These are phyloP conservation scores for Aythya baeri DNA, from an alignment of 2,113 vertebrate genomes.

Conservation along the genomic window DNA sequence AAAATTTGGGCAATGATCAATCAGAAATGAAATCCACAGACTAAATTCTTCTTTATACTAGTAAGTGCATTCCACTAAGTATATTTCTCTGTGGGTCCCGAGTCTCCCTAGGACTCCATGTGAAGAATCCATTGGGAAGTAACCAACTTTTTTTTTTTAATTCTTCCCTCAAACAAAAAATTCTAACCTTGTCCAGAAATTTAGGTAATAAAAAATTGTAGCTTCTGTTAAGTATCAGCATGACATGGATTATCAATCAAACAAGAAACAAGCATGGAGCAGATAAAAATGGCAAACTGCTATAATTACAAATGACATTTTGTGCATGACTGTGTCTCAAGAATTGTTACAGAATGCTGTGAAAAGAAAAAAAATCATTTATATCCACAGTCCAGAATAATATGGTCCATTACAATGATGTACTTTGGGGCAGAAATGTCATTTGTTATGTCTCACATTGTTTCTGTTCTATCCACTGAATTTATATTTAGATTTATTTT, in stretches of 20 bases:
- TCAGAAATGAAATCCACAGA: neutral
- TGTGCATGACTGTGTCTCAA: neutral
- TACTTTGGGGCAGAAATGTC: neutral
- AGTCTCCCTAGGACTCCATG: neutral
- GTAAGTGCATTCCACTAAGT: fast-evolving
- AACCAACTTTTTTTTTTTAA: neutral
- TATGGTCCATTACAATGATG: neutral
- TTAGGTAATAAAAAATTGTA: neutral
- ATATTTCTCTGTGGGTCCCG: fast-evolving
- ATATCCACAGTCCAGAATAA: slow-evolving; percentile 22
- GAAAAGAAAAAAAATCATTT: neutral
- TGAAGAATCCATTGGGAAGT: neutral
- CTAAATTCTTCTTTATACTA: neutral
- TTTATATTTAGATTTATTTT: slow-evolving; percentile 45
- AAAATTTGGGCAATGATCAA: neutral
- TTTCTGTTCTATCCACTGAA: neutral
- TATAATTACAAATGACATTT: slow-evolving; percentile 49
- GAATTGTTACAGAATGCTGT: slow-evolving; percentile 36
- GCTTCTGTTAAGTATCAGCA: slow-evolving; percentile 11
- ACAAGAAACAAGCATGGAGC: slow-evolving; percentile 5
- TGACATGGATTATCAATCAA: slow-evolving; percentile 37
- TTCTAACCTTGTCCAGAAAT: neutral
- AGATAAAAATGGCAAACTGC: slow-evolving; percentile 27
- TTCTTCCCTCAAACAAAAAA: neutral
- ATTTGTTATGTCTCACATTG: slow-evolving; percentile 21